Conservation (phyloP, 1,140 invertebrate genomes). For the Spodoptera litura region DNA sequence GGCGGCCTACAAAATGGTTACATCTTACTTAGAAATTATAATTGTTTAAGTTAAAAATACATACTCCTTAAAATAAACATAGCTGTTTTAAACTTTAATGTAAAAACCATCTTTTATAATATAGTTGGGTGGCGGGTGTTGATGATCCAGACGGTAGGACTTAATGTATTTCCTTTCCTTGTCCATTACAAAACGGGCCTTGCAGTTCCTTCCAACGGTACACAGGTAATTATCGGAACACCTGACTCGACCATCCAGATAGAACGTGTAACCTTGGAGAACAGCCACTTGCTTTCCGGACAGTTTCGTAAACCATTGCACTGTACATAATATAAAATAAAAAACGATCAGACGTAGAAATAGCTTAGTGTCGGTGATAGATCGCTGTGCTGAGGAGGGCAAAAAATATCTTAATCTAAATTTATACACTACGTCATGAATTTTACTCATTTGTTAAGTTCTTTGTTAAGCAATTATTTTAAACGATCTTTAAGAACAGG, state of each 20-base stretch:
- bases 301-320: conserved; percentile 29
- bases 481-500: no score
- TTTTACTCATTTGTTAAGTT: no score
- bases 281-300: conserved; percentile 55
- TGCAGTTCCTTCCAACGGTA: conserved; percentile 47
- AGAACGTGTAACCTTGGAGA: conserved; percentile 55
- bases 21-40: no score
- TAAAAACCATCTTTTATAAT: conserved; percentile 34
- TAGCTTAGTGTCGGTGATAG: no score
- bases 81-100: conserved; percentile 16
- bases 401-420: no score
- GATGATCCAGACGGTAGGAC: conserved; percentile 49
- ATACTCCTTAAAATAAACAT: no score
- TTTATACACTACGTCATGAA: no score
- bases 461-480: no score
- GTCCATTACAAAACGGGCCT: conserved; percentile 48
- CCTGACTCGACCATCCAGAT: conserved; percentile 25
- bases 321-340: conserved; percentile 10
- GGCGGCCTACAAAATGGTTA: no score
- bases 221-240: conserved; percentile 50
- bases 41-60: no score
- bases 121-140: conserved; percentile 46
- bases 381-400: no score
- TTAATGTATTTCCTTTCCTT: conserved; percentile 41
- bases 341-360: no score